Evolutionary conservation across 1,140 invertebrate species (phyloP).

Genomic region (Pollicipes pollicipes): DNA sequence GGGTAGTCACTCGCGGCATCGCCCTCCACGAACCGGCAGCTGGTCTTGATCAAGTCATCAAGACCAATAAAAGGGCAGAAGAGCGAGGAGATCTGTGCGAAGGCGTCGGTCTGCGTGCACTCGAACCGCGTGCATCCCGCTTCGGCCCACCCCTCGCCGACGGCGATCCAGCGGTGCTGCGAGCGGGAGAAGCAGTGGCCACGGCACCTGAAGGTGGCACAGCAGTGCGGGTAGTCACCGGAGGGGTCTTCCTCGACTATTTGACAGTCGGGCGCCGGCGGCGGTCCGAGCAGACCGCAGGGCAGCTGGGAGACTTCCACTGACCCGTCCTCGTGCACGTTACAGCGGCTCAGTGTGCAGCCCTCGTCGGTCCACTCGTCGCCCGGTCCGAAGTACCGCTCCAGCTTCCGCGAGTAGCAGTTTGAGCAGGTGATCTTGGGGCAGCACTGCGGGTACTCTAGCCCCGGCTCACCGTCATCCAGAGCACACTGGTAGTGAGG

Average conservation of each 20-base stretch:
- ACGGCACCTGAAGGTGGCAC: not conserved
- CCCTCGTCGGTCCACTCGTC: too few species aligned
- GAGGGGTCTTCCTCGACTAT: not conserved
- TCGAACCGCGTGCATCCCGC: not conserved
- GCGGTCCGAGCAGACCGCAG: not conserved
- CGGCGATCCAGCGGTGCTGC: not conserved
- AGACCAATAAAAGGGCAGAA: not conserved
- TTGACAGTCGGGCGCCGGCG: not conserved
- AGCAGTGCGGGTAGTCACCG: not conserved
- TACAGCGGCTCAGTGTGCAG: too few species aligned
- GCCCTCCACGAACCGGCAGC: not conserved
- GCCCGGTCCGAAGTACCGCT: too few species aligned
- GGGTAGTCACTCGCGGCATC: not conserved
- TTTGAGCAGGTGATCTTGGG: too few species aligned
- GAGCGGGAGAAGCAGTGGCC: not conserved
- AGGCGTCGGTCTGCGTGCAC: not conserved
- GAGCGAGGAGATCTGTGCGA: not conserved
- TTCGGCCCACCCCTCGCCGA: not conserved
- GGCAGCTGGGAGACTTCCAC: too few species aligned
- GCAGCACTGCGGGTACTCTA: too few species aligned
- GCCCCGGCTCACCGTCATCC: too few species aligned
- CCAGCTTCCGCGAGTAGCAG: too few species aligned
- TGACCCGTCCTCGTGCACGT: not conserved
- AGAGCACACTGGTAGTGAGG: too few species aligned
- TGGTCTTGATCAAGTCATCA: too few species aligned